Conservation (phyloP, 2,113 vertebrate species). For the Anolis sagrei region DNA sequence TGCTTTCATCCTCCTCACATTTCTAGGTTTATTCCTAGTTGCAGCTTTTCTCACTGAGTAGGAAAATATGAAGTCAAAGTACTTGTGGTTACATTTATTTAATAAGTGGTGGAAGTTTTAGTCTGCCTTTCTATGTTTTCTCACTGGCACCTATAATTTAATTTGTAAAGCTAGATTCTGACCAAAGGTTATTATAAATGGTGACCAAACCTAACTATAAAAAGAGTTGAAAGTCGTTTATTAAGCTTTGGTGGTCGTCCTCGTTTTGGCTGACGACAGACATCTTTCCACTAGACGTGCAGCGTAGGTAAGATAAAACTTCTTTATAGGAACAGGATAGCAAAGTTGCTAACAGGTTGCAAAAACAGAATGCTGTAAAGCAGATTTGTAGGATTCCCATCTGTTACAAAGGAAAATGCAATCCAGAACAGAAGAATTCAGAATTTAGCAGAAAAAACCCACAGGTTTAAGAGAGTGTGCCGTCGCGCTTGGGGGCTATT, state of each 20-base stretch:
- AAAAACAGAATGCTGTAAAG: conserved; percentile 72
- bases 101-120: conserved; percentile 80
- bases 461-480: conserved; percentile 66
- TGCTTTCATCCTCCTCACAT: conserved; percentile 66
- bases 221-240: conserved; percentile 72
- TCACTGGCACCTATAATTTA: conserved; percentile 80
- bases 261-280: conserved; percentile 74
- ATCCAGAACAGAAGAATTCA: conserved; percentile 66
- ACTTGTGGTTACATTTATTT: conserved; percentile 82
- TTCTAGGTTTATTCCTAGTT: conserved; percentile 81
- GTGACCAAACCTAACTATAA: conserved; percentile 75
- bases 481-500: too few relatives aligned
- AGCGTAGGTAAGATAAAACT: conserved; percentile 75
- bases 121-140: conserved; percentile 79
- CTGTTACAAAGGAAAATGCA: conserved; percentile 67
- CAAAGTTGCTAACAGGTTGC: conserved; percentile 70
- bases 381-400: conserved; percentile 70
- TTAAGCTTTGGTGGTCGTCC: conserved; percentile 71
- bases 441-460: conserved; percentile 64
- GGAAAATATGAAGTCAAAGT: conserved; percentile 83
- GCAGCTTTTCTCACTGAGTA: conserved; percentile 76
- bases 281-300: conserved; percentile 79
- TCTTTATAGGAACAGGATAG: conserved; percentile 56
- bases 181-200: conserved; percentile 76
- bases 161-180: conserved; percentile 81